A percentile compares a stretch with the other conserved stretches of the same genome.
Evolutionary conservation across 2,797 vertebrate species (phyloP).

Genomic region (Sibirionetta formosa): DNA sequence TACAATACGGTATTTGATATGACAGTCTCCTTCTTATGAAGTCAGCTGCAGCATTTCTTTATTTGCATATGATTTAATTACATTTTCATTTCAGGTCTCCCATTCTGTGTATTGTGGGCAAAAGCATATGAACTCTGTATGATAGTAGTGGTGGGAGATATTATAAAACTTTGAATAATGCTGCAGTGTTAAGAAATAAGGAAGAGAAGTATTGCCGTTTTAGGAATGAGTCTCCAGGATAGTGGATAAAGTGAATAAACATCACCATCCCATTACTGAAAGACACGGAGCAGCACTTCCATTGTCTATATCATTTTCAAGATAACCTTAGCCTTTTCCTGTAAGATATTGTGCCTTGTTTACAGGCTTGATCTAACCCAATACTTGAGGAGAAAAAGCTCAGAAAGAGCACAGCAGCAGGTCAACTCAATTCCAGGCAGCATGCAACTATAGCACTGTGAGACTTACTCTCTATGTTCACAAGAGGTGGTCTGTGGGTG

Average conservation of each 20-base stretch:
- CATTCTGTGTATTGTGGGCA: slow-evolving; percentile 26
- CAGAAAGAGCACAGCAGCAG: neutral
- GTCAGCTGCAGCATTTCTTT: slow-evolving; percentile 62
- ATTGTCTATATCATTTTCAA: neutral
- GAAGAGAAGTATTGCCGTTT: slow-evolving; percentile 7
- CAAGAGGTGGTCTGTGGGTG: neutral
- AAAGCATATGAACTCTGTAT: slow-evolving; percentile 53
- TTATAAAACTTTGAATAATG: slow-evolving; percentile 41
- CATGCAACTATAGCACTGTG: neutral
- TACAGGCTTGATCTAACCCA: neutral
- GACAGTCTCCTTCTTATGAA: slow-evolving; percentile 67
- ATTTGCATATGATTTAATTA: slow-evolving; percentile 78
- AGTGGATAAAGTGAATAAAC: neutral
- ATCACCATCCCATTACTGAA: neutral
- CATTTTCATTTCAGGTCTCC: slow-evolving; percentile 60
- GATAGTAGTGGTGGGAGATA: slow-evolving; percentile 24
- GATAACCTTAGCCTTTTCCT: neutral
- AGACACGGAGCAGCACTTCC: neutral
- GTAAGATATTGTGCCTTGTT: neutral
- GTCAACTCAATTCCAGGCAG: neutral
- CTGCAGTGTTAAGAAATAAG: neutral
- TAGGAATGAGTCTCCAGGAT: slow-evolving; percentile 1
- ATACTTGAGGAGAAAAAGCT: neutral
- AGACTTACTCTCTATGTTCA: neutral
- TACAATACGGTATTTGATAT: slow-evolving; percentile 70